Base-by-base conservation (phyloP, 2,888 invertebrate genomes). In the Drosophila rellima region DNA sequence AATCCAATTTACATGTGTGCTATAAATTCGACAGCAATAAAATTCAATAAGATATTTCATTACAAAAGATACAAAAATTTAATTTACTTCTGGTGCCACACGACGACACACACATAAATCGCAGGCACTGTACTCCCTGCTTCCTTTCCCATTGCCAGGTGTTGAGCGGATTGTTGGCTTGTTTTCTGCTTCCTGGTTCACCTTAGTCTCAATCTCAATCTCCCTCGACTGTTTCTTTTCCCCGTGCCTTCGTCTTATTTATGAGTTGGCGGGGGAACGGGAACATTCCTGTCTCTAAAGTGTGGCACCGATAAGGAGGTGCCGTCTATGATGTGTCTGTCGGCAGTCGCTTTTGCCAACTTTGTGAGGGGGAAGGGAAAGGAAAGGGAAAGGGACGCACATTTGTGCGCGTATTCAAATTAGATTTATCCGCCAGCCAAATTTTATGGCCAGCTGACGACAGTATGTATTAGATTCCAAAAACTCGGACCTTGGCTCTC, bases 371-470 rank as follows among this genome's bases (percentile, higher is more conserved):
- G 29, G 8, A n/a, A n/a, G n/a, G n/a, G n/a, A n/a, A n/a, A n/a
- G n/a, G n/a, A n/a, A n/a, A n/a, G 13, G 29, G 8, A 55, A n/a
- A 37, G 52, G 35, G 17, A 66, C 65, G 68, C 66, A 70, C 82
- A 88, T 88, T 75, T 61, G 64, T 63, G 67, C 88, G 70, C 69
- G 65, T 83, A 89, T 87, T 89, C 81, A 84, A 84, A 84, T 84
- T 89, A 74, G 88, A 86, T 86, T 78, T 87, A 80, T 67, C 71
- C 75, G 56, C 73, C 75, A 70, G 68, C 64, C 44, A 74, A 68
- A 74, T 66, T 68, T 86, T 72, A 82, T 54, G 44, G 44, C 56
- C 79, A 56, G 64, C 69, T 68, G 74, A 20, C 56, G 48, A 62
- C 26, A 54, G 15, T 47, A 33, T 26, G 45, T 37, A 20, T 3